Conservation (phyloP, 2,888 invertebrate genomes). For the Apamea epomidion region DNA sequence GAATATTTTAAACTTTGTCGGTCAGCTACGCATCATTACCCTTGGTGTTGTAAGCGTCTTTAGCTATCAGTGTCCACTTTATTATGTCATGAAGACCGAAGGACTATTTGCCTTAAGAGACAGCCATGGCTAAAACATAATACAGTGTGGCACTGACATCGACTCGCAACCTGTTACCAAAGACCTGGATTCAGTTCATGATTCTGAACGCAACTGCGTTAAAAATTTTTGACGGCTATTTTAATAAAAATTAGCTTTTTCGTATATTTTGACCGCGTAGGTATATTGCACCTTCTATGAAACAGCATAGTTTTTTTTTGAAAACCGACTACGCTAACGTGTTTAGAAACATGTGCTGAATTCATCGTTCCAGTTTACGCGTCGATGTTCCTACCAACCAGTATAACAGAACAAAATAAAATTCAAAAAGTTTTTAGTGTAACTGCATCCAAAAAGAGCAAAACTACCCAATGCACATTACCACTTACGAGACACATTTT, state of each 20-base stretch:
- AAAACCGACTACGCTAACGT: too few relatives aligned
- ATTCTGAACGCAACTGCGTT: not conserved
- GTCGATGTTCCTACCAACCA: not conserved
- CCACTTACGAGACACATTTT: not conserved
- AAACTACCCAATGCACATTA: not conserved
- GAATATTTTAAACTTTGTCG: not conserved
- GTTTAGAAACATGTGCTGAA: not conserved
- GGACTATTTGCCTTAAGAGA: not conserved
- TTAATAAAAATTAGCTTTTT: not conserved
- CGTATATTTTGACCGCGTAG: not conserved
- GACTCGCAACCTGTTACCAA: too few relatives aligned
- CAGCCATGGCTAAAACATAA: not conserved
- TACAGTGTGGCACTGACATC: not conserved
- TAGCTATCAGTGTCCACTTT: too few relatives aligned
- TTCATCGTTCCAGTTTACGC: not conserved
- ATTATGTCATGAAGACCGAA: not conserved
- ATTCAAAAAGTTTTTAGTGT: not conserved
- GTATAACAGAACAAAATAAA: not conserved
- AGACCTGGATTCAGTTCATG: not conserved
- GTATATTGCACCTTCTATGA: not conserved
- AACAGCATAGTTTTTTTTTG: too few relatives aligned
- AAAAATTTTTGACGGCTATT: not conserved
- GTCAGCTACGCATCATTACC: not conserved
- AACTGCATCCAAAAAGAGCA: not conserved
- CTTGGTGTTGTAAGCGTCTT: not conserved